Conservation (phyloP, 2,113 vertebrate genomes). For the Sinocyclocheilus maitianheensis region DNA sequence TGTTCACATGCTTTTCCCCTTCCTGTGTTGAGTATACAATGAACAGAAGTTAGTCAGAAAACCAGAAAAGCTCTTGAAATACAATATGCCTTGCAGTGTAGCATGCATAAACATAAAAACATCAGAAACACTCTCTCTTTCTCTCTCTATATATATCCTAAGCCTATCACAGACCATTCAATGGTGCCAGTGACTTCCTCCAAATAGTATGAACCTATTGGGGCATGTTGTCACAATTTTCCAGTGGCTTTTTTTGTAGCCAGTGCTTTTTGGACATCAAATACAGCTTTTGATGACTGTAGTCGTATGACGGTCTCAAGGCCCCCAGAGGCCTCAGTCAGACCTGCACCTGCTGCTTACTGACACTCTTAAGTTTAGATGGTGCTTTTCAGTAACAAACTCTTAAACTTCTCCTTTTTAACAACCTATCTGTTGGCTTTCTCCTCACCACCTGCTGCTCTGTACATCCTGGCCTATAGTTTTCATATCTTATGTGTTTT, state of each 20-base stretch:
- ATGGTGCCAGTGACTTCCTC: background rate
- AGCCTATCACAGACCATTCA: background rate
- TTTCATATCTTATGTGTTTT: background rate
- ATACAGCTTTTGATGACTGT: background rate
- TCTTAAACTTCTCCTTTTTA: slow-evolving; percentile 48
- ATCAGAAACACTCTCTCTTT: background rate
- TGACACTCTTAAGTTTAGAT: slow-evolving; percentile 55
- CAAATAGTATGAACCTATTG: background rate
- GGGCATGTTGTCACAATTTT: background rate
- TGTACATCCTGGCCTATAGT: slow-evolving; percentile 17
- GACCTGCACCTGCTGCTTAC: slow-evolving; percentile 53
- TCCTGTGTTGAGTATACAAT: slow-evolving; percentile 24
- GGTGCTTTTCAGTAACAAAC: slow-evolving; percentile 59
- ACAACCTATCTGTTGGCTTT: slow-evolving; percentile 30
- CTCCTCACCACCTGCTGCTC: slow-evolving; percentile 44
- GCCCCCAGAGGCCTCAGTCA: slow-evolving; percentile 42
- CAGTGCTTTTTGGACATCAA: background rate
- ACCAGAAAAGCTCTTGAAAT: background rate
- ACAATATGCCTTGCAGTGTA: background rate
- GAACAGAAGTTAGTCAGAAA: background rate
- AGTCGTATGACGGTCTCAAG: background rate
- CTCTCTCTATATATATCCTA: background rate
- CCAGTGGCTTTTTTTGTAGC: background rate
- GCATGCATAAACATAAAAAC: background rate
- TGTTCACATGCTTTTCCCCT: slow-evolving; percentile 26